These are phyloP conservation scores for Phrynocephalus guinanensis DNA, from an alignment of 2,797 vertebrate species.

Conservation along the genomic window DNA sequence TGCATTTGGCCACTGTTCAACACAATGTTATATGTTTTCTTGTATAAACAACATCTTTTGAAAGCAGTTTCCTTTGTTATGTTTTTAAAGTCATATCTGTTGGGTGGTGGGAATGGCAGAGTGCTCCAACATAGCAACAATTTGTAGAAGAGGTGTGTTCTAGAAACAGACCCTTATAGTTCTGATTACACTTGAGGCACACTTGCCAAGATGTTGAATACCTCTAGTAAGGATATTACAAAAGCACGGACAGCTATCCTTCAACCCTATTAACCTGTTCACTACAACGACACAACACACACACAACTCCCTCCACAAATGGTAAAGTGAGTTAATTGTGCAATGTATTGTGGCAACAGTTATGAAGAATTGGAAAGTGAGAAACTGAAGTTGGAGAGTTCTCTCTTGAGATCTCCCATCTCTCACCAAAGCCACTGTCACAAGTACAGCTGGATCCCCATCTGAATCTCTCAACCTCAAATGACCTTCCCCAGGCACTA, in stretches of 20 bases:
- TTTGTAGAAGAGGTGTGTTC: not conserved
- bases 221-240: not conserved
- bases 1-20: conserved; percentile 78
- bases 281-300: not conserved
- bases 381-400: not conserved
- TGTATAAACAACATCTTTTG: conserved; percentile 72
- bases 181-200: not conserved
- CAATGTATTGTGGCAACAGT: not conserved
- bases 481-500: not conserved
- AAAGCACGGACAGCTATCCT: not conserved
- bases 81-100: not conserved
- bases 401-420: not conserved
- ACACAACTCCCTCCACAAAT: not conserved
- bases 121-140: not conserved
- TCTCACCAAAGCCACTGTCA: not conserved
- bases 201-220: not conserved
- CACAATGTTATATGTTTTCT: conserved; percentile 74
- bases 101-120: not conserved
- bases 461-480: not conserved
- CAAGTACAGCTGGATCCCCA: not conserved
- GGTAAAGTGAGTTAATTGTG: too few relatives aligned
- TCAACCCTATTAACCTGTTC: not conserved
- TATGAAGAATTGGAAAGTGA: not conserved
- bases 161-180: not conserved
- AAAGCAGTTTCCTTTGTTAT: conserved; percentile 50